These are phyloP conservation scores for Tricholauxania praeusta DNA, from an alignment of 2,888 invertebrate species.

Conservation along the genomic window DNA sequence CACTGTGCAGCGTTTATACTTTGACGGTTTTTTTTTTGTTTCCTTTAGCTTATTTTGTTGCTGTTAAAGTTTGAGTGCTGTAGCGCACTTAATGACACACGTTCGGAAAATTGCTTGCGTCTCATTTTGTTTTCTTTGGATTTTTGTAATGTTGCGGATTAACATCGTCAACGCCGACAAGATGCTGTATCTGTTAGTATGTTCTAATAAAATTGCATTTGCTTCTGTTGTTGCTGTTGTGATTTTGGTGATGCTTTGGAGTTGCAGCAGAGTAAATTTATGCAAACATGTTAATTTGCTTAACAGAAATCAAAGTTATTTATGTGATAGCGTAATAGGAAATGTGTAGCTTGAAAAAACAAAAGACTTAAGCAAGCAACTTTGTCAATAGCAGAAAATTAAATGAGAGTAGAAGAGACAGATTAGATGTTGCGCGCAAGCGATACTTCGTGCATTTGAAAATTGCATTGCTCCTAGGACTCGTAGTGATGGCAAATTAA, in stretches of 20 bases:
- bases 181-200: conserved; percentile 36
- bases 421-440: background rate
- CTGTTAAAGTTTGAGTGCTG: conserved; percentile 11
- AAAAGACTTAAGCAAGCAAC: conserved; percentile 8
- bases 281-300: conserved; percentile 38
- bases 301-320: conserved; percentile 1
- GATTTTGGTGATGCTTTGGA: conserved; percentile 30
- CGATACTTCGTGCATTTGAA: no score
- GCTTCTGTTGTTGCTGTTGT: conserved; percentile 12
- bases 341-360: conserved; percentile 8
- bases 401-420: background rate
- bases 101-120: conserved; percentile 25
- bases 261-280: conserved; percentile 27
- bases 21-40: background rate
- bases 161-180: conserved; percentile 10
- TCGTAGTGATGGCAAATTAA: no score
- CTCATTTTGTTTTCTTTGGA: conserved; percentile 19
- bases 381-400: conserved; percentile 11
- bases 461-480: no score
- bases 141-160: background rate
- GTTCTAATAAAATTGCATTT: conserved; percentile 47
- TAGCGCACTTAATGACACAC: conserved; percentile 42
- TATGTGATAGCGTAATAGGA: background rate
- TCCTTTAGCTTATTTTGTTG: conserved; percentile 1
- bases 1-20: no score